Evolutionary conservation across 2,888 invertebrate genomes (phyloP).

Genomic region (Horisme vitalbata): DNA sequence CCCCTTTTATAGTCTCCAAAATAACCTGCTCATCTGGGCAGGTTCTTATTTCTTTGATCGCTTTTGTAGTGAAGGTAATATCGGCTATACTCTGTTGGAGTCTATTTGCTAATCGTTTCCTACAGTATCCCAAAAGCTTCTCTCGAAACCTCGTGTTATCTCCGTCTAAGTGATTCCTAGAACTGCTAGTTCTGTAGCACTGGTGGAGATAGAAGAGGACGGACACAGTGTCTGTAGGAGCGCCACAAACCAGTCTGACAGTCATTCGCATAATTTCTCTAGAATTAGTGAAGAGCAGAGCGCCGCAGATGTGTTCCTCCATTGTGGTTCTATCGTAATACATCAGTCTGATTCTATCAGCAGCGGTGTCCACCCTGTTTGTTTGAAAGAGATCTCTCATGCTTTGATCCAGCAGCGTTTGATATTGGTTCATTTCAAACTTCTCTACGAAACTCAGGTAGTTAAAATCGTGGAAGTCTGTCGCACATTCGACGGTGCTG

Average conservation of each 20-base stretch:
- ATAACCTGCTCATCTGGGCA: constrained; percentile 61
- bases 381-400: constrained; percentile 61
- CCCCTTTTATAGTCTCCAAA: constrained; percentile 65
- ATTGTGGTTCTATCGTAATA: constrained; percentile 69
- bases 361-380: constrained; percentile 30
- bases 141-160: constrained; percentile 64
- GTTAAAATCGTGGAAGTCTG: constrained; percentile 61
- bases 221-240: constrained; percentile 58
- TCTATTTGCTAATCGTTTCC: constrained; percentile 55
- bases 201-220: constrained; percentile 74
- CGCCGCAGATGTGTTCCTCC: constrained; percentile 62
- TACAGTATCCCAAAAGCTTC: constrained; percentile 65
- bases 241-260: constrained; percentile 67
- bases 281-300: constrained; percentile 60
- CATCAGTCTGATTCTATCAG: constrained; percentile 46
- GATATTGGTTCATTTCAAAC: constrained; percentile 71
- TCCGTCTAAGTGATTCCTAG: constrained; percentile 64
- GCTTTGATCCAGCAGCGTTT: constrained; percentile 54
- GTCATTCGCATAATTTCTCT: constrained; percentile 68
- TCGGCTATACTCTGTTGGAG: constrained; percentile 61
- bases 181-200: constrained; percentile 61
- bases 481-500: constrained; percentile 47
- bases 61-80: constrained; percentile 54
- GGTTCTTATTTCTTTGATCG: constrained; percentile 62
- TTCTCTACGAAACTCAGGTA: constrained; percentile 61